phyloP scores from a whole-genome alignment of 2,797 vertebrate genomes.

The Esox lucius region DNA sequence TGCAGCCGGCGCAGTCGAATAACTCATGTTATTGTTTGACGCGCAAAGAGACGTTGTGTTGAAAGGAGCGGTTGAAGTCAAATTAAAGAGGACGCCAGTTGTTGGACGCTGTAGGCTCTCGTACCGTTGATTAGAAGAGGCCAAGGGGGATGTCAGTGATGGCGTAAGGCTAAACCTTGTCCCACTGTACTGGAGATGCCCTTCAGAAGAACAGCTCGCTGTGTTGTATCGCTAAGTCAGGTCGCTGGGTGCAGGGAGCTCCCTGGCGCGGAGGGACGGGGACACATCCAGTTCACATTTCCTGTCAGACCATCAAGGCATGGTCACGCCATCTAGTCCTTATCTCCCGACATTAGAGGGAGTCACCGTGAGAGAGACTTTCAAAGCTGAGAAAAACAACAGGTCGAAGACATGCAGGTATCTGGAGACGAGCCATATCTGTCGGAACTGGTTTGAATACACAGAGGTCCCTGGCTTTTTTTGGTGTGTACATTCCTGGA shows the following conservation, averaged over 20 bases:
- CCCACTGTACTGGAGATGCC: conserved; percentile 5
- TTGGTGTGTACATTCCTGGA: no score
- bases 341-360: conserved; percentile 53
- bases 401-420: conserved; percentile 30
- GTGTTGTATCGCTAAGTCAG: no score
- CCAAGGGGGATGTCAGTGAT: conserved; percentile 20
- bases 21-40: conserved; percentile 58
- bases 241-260: no score
- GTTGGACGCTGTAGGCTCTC: conserved; percentile 23
- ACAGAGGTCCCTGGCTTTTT: no score
- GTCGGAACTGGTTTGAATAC: no score
- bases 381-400: conserved; percentile 47
- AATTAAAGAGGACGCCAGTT: conserved; percentile 14
- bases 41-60: conserved; percentile 45
- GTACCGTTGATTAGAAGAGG: background rate
- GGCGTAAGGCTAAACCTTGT: conserved; percentile 29
- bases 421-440: conserved; percentile 40
- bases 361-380: conserved; percentile 54
- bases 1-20: conserved; percentile 54
- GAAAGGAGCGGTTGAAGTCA: conserved; percentile 48
- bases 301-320: conserved; percentile 30
- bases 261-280: background rate
- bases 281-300: background rate
- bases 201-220: background rate
- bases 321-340: conserved; percentile 39